A percentile compares a stretch with the other conserved stretches of the same genome.
Conservation (phyloP, 64 coral and sea anemone species). For the Hydrozoanthus tunicans region DNA sequence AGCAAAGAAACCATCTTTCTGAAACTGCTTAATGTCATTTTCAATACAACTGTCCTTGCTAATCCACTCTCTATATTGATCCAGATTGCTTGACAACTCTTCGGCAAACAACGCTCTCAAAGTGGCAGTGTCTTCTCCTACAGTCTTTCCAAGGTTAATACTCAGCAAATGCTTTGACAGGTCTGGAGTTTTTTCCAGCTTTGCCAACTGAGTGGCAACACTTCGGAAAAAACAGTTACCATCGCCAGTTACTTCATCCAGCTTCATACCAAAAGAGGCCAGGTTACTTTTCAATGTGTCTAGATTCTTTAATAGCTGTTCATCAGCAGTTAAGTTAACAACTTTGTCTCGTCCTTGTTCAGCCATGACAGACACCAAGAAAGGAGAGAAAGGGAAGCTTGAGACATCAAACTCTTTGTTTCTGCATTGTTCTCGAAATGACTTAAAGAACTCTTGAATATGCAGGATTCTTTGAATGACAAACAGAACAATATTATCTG, state of each 20-base stretch:
- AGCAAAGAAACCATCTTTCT: conserved; percentile 70
- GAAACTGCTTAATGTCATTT: conserved; percentile 75
- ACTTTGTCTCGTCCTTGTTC: conserved; percentile 53
- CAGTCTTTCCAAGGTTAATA: conserved; percentile 42
- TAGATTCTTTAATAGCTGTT: conserved; percentile 30
- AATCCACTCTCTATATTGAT: conserved; percentile 80
- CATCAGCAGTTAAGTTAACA: conserved; percentile 49
- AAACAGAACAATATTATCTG: conserved; percentile 54
- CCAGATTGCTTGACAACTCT: conserved; percentile 64
- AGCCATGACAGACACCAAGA: conserved; percentile 28
- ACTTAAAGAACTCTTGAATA: conserved; percentile 64
- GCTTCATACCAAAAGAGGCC: conserved; percentile 59
- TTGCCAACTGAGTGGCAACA: conserved; percentile 50
- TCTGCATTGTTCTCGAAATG: conserved; percentile 60
- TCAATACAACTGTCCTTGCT: conserved; percentile 62
- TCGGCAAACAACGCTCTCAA: conserved; percentile 67
- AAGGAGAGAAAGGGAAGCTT: conserved; percentile 16
- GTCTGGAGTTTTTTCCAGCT: conserved; percentile 48
- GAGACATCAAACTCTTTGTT: conserved; percentile 70
- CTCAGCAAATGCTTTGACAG: conserved; percentile 38
- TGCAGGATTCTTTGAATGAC: conserved; percentile 75
- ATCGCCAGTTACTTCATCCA: conserved; percentile 65
- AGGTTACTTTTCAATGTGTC: conserved; percentile 62
- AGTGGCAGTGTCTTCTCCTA: conserved; percentile 69
- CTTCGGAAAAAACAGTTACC: conserved; percentile 79